Evolutionary conservation across 2,888 invertebrate genomes (phyloP), one percentile per base, ranked within the genome.

Genomic region (Spisula solida): DNA sequence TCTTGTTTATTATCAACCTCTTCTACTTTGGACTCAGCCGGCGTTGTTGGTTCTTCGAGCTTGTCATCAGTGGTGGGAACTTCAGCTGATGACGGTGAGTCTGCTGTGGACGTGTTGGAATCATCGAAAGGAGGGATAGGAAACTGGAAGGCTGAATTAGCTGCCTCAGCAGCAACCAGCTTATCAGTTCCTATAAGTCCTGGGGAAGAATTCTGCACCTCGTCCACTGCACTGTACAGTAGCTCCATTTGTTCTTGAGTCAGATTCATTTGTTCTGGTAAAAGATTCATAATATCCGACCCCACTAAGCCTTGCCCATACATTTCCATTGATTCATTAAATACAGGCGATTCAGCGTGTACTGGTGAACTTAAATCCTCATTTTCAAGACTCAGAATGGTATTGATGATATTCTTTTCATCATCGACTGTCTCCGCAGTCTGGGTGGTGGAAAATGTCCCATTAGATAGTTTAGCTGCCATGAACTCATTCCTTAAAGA

Each of bases 371-470:
- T 41, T 20, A 88, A 84, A 85, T 87, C 84, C 90, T 93, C 94
- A 88, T 88, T 94, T 85, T 95, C 95, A 94, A 95, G 93, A 89
- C 95, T 95, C 20, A 95, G 89, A 66, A 95, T 95, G 8, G 95
- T 95, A 86, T 95, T 95, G 70, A 95, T 95, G 34, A 95, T 94
- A 82, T 93, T 94, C 89, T 93, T 95, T 78, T 95, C 95, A 84
- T 94, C 94, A 90, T 95, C 95, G 51, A 85, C 78, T 48, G 82
- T 56, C 41, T 87, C 87, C 14, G 60, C n/a, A 18, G 87, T 51
- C 18, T 78, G 56, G 14, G 78, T 47, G 16, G 82, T 56, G 31
- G 88, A 81, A 60, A 90, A 89, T 16, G 81, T 60, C 16, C 60
- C 56, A 47, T 90, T 90, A n/a, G 82, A 55, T n/a, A 88, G 80